These are phyloP conservation scores for Lepidochrysops patricia DNA, from an alignment of 2,888 invertebrate genomes.

Conservation along the genomic window DNA sequence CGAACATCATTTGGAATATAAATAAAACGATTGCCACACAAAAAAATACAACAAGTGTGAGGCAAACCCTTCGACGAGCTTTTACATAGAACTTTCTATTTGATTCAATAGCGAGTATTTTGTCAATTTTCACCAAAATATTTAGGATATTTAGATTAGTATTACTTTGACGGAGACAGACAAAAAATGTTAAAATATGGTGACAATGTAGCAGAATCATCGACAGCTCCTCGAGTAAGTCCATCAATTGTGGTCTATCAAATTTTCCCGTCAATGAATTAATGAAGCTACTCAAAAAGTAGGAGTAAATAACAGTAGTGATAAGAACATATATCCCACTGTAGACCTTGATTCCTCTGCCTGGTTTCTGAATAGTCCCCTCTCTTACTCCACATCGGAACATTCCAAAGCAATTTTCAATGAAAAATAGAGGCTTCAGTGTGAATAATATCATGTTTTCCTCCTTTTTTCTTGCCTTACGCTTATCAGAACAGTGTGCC, in stretches of 20 bases:
- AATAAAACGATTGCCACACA: conserved; percentile 12
- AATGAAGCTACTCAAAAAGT: background rate
- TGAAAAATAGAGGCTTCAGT: conserved; percentile 29
- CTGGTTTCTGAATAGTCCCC: conserved; percentile 29
- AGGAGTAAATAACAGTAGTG: conserved; percentile 23
- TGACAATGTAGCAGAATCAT: background rate
- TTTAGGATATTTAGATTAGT: conserved; percentile 14
- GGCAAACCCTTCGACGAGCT: conserved; percentile 6
- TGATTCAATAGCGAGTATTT: conserved; percentile 15
- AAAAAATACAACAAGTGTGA: background rate
- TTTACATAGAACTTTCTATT: conserved; percentile 11
- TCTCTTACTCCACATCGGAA: conserved; percentile 33
- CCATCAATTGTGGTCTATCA: background rate
- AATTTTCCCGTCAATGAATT: background rate
- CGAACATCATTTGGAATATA: background rate
- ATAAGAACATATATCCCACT: conserved; percentile 25
- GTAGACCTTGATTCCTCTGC: conserved; percentile 31
- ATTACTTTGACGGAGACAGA: background rate
- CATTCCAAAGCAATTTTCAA: conserved; percentile 40
- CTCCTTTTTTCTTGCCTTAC: conserved; percentile 16
- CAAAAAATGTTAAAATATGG: conserved; percentile 13
- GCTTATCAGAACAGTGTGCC: background rate
- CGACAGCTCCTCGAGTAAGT: conserved; percentile 5
- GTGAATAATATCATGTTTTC: background rate
- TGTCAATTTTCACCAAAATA: conserved; percentile 17